Conservation (phyloP, 2,888 invertebrate species). For the Hofmannophila pseudospretella region DNA sequence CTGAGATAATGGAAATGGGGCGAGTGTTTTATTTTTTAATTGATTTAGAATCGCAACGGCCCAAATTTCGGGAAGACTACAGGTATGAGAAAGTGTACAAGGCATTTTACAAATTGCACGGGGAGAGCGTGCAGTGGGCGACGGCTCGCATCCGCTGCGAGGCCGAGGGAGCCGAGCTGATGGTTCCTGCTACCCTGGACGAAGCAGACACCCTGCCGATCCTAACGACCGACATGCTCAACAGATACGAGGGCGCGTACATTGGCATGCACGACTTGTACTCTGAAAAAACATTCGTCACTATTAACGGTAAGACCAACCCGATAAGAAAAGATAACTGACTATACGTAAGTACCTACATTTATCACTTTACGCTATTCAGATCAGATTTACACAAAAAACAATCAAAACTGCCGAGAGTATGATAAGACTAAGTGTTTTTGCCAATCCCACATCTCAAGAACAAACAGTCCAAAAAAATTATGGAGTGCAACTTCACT, state of each 20-base stretch:
- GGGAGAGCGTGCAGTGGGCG: conserved; percentile 17
- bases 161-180: conserved; percentile 35
- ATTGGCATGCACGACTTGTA: conserved; percentile 44
- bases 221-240: conserved; percentile 26
- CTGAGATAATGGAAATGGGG: no score
- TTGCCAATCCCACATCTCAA: no score
- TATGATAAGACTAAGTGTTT: no score
- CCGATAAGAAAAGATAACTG: no score
- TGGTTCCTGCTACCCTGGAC: conserved; percentile 37
- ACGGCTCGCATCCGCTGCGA: conserved; percentile 42
- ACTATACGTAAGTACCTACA: no score
- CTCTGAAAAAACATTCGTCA: conserved; percentile 38
- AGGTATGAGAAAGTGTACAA: conserved; percentile 41
- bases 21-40: no score
- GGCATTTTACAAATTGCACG: conserved; percentile 41
- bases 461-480: no score
- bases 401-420: no score
- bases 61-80: conserved; percentile 39
- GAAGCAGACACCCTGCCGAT: conserved; percentile 39
- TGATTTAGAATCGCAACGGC: conserved; percentile 26
- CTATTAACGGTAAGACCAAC: conserved; percentile 15
- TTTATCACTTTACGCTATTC: no score
- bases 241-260: conserved; percentile 33
- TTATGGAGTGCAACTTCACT: no score
- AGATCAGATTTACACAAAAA: no score